Evolutionary conservation across 2,113 vertebrate genomes (phyloP), one percentile per base, ranked within the genome.

Genomic region (Rhombomys opimus): DNA sequence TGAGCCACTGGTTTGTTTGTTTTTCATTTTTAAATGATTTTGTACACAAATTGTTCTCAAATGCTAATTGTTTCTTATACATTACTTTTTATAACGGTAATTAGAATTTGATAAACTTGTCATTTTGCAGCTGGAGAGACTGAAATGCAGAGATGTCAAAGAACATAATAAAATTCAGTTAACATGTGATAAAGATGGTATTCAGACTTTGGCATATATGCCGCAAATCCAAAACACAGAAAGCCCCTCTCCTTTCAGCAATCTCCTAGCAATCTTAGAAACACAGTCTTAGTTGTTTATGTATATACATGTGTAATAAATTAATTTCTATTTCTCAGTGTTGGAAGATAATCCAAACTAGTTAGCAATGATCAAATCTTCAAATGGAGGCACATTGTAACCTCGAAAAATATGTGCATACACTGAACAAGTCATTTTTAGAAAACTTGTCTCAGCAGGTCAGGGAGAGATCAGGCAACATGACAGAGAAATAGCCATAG

Each of bases 261-360:
- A 30, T 65, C 30, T 90, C 72, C 59, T 0, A n/a, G 9, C 2
- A 11, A 32, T 82, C 41, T 67, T 75, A 72, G 14, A 90, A 82
- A 65, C 92, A 50, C 12, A 78, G 32, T 90, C 14, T 59, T 52
- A 7, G 63, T 46, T 90, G 3, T 41, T 57, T 89, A 80, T 86
- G 17, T 46, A n/a, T 4, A 5, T 63, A 9, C 18, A 22, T 57
- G 32, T n/a, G 14, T 3, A 41, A 84, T 38, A 63, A 4, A 25
- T 67, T 17, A 35, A 32, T 54, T 18, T 61, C 89, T 80, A 76
- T 87, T 87, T 94, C 84, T 32, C 72, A 35, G 38, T 91, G 38
- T 92, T 90, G 86, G 65, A 57, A 65, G 68, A 94, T 18, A 94
- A 52, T 9, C 94, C n/a, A 41, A 38, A 13, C 91, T 87, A 68